phyloP scores from a whole-genome alignment of 2,113 vertebrate genomes.

The Oryzias javanicus region DNA sequence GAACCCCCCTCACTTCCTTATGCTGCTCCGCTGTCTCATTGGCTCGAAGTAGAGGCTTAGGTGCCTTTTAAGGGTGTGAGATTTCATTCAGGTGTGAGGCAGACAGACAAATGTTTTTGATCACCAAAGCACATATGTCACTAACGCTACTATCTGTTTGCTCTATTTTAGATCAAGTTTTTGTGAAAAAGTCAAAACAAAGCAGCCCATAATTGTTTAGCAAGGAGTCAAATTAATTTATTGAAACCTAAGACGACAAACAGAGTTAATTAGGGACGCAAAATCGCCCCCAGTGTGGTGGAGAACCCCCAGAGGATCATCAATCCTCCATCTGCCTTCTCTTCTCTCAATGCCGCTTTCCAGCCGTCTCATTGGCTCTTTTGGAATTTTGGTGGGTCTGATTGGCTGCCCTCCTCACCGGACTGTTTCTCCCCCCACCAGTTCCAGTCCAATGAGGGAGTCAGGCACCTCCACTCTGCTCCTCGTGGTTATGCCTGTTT shows the following conservation, averaged over 20 bases:
- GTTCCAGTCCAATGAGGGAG: slow-evolving; percentile 14
- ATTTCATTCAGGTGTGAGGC: slow-evolving; percentile 18
- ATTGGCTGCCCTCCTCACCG: slow-evolving; percentile 28
- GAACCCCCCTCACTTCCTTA: slow-evolving; percentile 58
- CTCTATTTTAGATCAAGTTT: neutral
- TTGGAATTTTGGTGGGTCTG: slow-evolving; percentile 1
- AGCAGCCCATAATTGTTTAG: too few relatives aligned
- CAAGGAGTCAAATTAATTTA: too few relatives aligned
- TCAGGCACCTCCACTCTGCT: slow-evolving; percentile 46
- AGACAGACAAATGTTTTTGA: neutral
- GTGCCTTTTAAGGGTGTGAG: slow-evolving; percentile 62
- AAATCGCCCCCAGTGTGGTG: slow-evolving; percentile 19
- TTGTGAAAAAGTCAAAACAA: neutral
- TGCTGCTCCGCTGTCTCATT: slow-evolving; percentile 33
- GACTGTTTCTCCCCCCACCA: slow-evolving; percentile 15
- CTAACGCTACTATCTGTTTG: neutral
- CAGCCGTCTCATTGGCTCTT: slow-evolving; percentile 37
- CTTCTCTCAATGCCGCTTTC: slow-evolving; percentile 24
- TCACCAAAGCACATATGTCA: slow-evolving; percentile 11
- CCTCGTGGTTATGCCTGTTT: slow-evolving; percentile 16
- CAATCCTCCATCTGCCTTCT: slow-evolving; percentile 59
- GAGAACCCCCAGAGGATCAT: slow-evolving; percentile 47
- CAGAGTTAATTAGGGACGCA: slow-evolving; percentile 22
- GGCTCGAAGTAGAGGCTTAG: slow-evolving; percentile 22
- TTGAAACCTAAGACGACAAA: slow-evolving; percentile 10